Evolutionary conservation across 2,797 vertebrate species (phyloP).

Genomic region (Sebastes cheni): DNA sequence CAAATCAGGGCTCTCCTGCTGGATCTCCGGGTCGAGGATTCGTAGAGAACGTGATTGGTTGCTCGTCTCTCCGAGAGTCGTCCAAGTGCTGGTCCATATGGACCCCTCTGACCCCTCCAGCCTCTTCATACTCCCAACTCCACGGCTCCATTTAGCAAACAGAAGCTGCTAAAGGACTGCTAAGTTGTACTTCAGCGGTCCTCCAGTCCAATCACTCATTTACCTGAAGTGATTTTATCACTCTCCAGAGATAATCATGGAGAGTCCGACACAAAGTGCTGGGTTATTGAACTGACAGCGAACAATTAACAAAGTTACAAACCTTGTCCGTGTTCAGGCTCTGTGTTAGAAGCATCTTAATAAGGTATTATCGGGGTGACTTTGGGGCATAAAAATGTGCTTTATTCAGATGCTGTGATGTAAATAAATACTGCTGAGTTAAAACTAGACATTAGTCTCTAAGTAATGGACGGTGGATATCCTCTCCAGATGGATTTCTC

Average conservation of each 20-base stretch:
- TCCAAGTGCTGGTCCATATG: slow-evolving; percentile 70
- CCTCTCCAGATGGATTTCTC: slow-evolving; percentile 78
- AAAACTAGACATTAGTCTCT: slow-evolving; percentile 75
- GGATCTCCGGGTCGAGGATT: slow-evolving; percentile 75
- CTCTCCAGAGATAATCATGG: slow-evolving; percentile 80
- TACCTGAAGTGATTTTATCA: slow-evolving; percentile 84
- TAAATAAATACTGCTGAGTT: slow-evolving; percentile 75
- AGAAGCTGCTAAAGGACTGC: slow-evolving; percentile 81
- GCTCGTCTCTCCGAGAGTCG: slow-evolving; percentile 65
- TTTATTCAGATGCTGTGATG: slow-evolving; percentile 71
- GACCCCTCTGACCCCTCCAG: slow-evolving; percentile 71
- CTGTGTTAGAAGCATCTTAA: slow-evolving; percentile 37
- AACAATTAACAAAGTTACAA: slow-evolving; percentile 77
- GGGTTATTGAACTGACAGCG: slow-evolving; percentile 69
- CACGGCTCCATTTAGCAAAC: slow-evolving; percentile 82
- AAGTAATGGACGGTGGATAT: slow-evolving; percentile 78
- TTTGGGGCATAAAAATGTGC: slow-evolving; percentile 32
- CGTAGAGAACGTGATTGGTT: slow-evolving; percentile 72
- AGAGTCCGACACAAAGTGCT: slow-evolving; percentile 74
- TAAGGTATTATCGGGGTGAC: slow-evolving; percentile 57
- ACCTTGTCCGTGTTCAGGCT: slow-evolving; percentile 44
- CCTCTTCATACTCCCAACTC: slow-evolving; percentile 81
- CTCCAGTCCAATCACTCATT: slow-evolving; percentile 84
- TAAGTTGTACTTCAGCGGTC: slow-evolving; percentile 81
- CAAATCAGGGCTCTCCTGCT: slow-evolving; percentile 67